Conservation (phyloP, 2,113 vertebrate species). For the Lepisosteus oculatus region DNA sequence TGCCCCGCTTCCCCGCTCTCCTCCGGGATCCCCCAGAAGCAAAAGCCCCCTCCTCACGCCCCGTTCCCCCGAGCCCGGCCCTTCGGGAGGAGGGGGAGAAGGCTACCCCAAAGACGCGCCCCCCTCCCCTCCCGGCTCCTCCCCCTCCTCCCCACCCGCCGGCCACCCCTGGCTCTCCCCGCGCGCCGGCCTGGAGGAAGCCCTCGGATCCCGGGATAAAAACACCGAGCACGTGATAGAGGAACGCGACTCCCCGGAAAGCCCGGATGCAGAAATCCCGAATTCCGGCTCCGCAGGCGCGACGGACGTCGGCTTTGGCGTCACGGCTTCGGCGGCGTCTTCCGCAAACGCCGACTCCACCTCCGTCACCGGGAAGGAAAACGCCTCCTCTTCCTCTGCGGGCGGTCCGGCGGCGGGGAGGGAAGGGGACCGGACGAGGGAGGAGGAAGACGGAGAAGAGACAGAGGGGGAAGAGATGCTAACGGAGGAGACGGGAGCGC, state of each 20-base stretch:
- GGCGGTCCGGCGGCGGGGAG: conserved; percentile 28
- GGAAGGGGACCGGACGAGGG: accelerated
- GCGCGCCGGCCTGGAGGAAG: neutral
- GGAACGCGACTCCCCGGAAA: conserved; percentile 71
- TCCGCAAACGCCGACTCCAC: conserved; percentile 35
- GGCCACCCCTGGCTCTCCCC: conserved; percentile 4
- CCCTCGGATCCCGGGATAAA: conserved; percentile 34
- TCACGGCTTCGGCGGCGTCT: conserved; percentile 44
- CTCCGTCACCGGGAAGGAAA: accelerated
- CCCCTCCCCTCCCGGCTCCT: conserved; percentile 6
- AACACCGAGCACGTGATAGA: conserved; percentile 69
- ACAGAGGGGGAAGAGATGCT: conserved; percentile 39
- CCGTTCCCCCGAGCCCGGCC: conserved; percentile 21
- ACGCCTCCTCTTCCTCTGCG: conserved; percentile 18
- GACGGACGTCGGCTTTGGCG: conserved; percentile 29
- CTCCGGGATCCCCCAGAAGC: conserved; percentile 23
- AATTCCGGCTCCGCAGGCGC: neutral
- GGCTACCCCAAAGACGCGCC: conserved; percentile 12
- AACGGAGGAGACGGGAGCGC: neutral
- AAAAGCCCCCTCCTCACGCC: conserved; percentile 19
- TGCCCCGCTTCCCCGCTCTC: conserved; percentile 23
- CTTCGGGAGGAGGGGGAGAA: conserved; percentile 5
- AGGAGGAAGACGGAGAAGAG: conserved; percentile 22
- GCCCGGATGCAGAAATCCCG: conserved; percentile 66
- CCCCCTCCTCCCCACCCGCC: conserved; percentile 33